Evolutionary conservation across 2,888 invertebrate species (phyloP).

Genomic region (Cerceris ruficornis): DNA sequence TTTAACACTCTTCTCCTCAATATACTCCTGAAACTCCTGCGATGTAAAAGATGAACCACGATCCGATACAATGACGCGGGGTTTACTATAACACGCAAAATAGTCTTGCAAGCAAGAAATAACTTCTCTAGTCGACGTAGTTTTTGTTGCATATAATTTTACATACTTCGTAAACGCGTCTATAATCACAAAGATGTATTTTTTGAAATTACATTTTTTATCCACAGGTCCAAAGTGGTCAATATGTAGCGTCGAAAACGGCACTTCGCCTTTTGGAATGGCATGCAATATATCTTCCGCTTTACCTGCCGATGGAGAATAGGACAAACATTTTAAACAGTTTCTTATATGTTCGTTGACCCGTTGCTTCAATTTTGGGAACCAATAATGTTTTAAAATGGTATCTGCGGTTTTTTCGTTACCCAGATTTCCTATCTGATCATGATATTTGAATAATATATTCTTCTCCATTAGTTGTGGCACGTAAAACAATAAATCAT

Average conservation of each 20-base stretch:
- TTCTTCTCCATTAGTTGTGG: background rate
- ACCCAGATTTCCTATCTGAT: constrained; percentile 3
- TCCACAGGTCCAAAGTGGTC: constrained; percentile 56
- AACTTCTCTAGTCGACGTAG: constrained; percentile 51
- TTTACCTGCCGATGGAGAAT: background rate
- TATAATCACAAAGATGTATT: constrained; percentile 65
- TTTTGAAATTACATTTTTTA: constrained; percentile 63
- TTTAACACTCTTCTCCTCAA: constrained; percentile 15
- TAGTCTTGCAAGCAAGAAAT: constrained; percentile 53
- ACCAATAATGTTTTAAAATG: constrained; percentile 9
- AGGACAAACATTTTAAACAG: constrained; percentile 12
- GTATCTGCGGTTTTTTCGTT: background rate
- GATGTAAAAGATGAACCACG: constrained; percentile 70
- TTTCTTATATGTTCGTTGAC: background rate
- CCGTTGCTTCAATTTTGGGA: background rate
- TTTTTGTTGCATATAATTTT: constrained; percentile 59
- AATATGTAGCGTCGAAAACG: constrained; percentile 1
- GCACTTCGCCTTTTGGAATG: constrained; percentile 3
- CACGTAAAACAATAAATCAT: constrained; percentile 12
- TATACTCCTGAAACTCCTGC: constrained; percentile 58
- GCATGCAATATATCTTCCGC: background rate
- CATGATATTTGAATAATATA: constrained; percentile 1
- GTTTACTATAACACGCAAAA: constrained; percentile 57
- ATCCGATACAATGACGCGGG: constrained; percentile 62
- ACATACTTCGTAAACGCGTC: constrained; percentile 70